Conservation (phyloP, 1,140 invertebrate genomes). For the Chrysomallon squamiferum region DNA sequence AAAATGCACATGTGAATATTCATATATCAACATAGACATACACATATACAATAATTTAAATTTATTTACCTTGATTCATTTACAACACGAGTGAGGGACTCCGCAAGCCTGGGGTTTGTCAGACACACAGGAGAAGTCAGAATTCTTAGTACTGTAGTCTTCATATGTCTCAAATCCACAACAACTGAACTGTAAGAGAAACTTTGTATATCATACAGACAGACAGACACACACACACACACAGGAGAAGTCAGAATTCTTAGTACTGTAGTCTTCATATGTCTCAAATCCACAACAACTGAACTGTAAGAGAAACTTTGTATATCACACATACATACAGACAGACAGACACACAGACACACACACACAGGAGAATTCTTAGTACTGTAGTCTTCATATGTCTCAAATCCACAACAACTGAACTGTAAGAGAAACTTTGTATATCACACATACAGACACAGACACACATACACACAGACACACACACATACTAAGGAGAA, state of each 20-base stretch:
- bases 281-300: conserved; percentile 43
- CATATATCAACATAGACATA: no score
- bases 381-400: conserved; percentile 37
- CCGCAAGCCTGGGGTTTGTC: conserved; percentile 30
- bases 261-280: conserved; percentile 35
- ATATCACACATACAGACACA: no score
- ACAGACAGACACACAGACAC: no score
- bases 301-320: conserved; percentile 26
- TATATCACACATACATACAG: no score
- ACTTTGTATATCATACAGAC: neutral
- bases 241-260: conserved; percentile 32
- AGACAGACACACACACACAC: no score
- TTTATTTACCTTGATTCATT: conserved; percentile 4
- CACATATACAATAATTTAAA: no score
- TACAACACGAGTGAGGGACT: conserved; percentile 41
- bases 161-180: conserved; percentile 41
- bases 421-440: conserved; percentile 26
- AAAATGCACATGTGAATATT: no score
- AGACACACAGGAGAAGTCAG: conserved; percentile 28
- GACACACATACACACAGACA: no score
- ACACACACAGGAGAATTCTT: conserved; percentile 34
- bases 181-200: conserved; percentile 37
- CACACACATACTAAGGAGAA: no score
- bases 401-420: conserved; percentile 43
- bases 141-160: conserved; percentile 39